Evolutionary conservation across 2,797 vertebrate species (phyloP).

Genomic region (Ambastaia sidthimunki): DNA sequence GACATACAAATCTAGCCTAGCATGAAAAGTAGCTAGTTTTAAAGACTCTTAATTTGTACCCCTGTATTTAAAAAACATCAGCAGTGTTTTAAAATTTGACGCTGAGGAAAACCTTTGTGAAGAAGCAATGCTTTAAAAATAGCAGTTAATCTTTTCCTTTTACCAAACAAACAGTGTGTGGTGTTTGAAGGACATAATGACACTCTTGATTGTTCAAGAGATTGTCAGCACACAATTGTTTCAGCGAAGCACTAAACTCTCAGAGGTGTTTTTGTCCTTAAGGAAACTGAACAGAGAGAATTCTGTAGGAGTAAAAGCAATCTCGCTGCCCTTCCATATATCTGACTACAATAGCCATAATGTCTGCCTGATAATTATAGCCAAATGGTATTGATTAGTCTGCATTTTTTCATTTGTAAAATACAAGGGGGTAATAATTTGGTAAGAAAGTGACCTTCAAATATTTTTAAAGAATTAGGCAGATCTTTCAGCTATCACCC

Average conservation of each 20-base stretch:
- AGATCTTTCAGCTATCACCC: background rate
- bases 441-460: background rate
- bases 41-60: background rate
- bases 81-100: background rate
- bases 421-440: background rate
- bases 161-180: background rate
- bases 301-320: background rate
- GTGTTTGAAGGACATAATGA: slow-evolving; percentile 23
- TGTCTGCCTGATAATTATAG: slow-evolving; percentile 18
- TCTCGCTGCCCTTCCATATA: background rate
- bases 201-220: slow-evolving; percentile 11
- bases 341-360: slow-evolving; percentile 10
- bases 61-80: background rate
- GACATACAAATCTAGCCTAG: background rate
- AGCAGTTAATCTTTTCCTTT: background rate
- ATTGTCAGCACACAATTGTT: slow-evolving; percentile 7
- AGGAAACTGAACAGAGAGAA: slow-evolving; percentile 1
- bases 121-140: slow-evolving; percentile 13
- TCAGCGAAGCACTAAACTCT: background rate
- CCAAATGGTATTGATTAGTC: slow-evolving; percentile 16
- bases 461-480: background rate
- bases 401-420: background rate
- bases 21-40: background rate
- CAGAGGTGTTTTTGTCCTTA: background rate
- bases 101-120: background rate